Evolutionary conservation across 1,140 invertebrate genomes (phyloP), one percentile per base, ranked within the genome.

Genomic region (Heliconius melpomene): DNA sequence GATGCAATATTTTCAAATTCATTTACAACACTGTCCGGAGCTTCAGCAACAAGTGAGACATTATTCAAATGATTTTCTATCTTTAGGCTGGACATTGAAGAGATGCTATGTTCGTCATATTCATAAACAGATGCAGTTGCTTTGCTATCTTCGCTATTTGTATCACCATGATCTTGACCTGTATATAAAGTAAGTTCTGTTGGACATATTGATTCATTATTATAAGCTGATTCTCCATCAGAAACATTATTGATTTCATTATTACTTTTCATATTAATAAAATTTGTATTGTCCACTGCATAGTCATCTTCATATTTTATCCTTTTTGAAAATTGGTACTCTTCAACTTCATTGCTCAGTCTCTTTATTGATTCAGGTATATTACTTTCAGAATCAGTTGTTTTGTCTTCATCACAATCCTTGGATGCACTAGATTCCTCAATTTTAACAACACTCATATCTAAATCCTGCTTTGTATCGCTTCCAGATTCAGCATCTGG

Each of bases 81-180:
- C 88, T 93, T 93, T 75, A 93, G 86, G 82, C 93, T 94, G 32
- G 91, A 92, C 75, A 93, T 85, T 66, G 91, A 93, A 75, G 93
- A 93, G 74, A 90, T 87, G 89, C 91, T 94, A 79, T 85, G 87
- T 70, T 92, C 92, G 87, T 94, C 93, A 93, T 92, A 94, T 77
- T 94, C 91, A 88, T 93, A 94, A 76, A 89, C 88, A 72, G 90
- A 91, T 50, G 89, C 81, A 72, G 91, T 94, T 36, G 91, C 91
- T 86, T 94, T 93, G 74, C 91, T 93, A 74, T 94, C 92, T 85
- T 94, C 91, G 90, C 92, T 94, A 38, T 92, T 93, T 60, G 91
- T 91, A 75, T 93, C 91, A 54, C 66, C 86, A 78, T 89, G 87
- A 74, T 93, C 91, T 81, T 90, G 90, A 16, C 81, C 87, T 79